Evolutionary conservation across 2,888 invertebrate genomes (phyloP), one percentile per base, ranked within the genome.

Genomic region (Xanthostigma xanthostigma): DNA sequence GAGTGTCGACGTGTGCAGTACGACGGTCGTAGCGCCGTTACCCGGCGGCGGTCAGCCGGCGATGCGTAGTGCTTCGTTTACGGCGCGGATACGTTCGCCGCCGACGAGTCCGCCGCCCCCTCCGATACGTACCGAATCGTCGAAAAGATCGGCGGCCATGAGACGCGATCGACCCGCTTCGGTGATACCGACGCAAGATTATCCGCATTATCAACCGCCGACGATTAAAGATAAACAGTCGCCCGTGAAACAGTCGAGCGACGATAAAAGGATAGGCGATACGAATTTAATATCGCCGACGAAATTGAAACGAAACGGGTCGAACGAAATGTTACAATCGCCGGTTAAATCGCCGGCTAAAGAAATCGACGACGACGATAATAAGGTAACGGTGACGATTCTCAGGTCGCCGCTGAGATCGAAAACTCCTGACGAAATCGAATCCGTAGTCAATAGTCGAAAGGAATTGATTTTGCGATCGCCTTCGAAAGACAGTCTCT

Each of bases 21-120:
- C 14, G 44, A 6, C 12, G 5, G 36, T 38, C 27, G 39, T n/a
- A n/a, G n/a, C 45, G 11, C 34, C 39, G 5, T 41, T 48, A 43
- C 45, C 45, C 11, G 49, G 41, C 35, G 44, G 49, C 36, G 50
- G 52, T 14, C 55, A 58, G 12, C 62, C 62, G 34, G 69, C 70
- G 1, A 67, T 66, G 27, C 64, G 73, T 50, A 76, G 79, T 56
- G 76, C 78, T 44, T 76, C 78, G 46, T 79, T 80, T 58, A 71
- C 71, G 54, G 67, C 68, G 37, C 63, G 64, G 35, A 53, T 62
- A 35, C 64, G 69, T 8, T 66, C 70, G 8, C 67, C 68, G 4
- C 63, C 66, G 9, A 64, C 65, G 13, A 68, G 69, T 14, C 70
- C 73, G 8, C 69, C 71, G 11, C 68, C 70, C 2, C 73, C 72